A percentile compares a stretch with the other conserved stretches of the same genome.
Evolutionary conservation across 1,140 invertebrate species (phyloP).

Genomic region (Caenorhabditis briggsae): DNA sequence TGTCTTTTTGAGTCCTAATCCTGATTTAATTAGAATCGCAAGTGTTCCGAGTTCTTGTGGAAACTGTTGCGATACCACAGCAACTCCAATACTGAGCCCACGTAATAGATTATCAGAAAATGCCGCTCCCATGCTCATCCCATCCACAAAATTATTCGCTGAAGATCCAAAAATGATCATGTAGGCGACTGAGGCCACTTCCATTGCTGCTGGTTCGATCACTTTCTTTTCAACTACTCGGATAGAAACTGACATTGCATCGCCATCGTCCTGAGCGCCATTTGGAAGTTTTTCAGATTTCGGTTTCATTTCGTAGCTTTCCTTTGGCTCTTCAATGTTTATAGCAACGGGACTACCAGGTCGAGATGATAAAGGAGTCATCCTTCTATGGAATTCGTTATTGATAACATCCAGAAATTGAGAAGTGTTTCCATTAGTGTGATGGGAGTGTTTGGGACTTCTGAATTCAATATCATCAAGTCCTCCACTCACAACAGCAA

Average conservation of each 20-base stretch:
- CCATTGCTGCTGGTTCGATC: conserved; percentile 69
- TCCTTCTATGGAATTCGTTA: conserved; percentile 2
- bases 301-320: conserved; percentile 30
- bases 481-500: conserved; percentile 65
- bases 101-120: conserved; percentile 82
- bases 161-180: conserved; percentile 68
- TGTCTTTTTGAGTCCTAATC: conserved; percentile 71
- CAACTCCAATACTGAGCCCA: conserved; percentile 83
- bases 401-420: conserved; percentile 27
- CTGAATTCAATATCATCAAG: conserved; percentile 61
- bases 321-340: conserved; percentile 18
- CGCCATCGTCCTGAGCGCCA: conserved; percentile 32
- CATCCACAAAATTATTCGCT: conserved; percentile 82
- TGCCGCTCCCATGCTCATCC: conserved; percentile 81
- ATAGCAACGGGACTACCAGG: conserved; percentile 16
- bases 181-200: conserved; percentile 69
- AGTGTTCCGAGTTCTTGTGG: conserved; percentile 82
- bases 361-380: conserved; percentile 19
- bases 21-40: conserved; percentile 71
- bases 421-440: not conserved
- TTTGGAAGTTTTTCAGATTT: not conserved
- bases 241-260: conserved; percentile 65
- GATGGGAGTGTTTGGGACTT: conserved; percentile 49
- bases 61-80: conserved; percentile 84
- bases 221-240: conserved; percentile 71